phyloP scores from a whole-genome alignment of 53 echinoderm and acorn worm genomes.

The Stichopus horrens region DNA sequence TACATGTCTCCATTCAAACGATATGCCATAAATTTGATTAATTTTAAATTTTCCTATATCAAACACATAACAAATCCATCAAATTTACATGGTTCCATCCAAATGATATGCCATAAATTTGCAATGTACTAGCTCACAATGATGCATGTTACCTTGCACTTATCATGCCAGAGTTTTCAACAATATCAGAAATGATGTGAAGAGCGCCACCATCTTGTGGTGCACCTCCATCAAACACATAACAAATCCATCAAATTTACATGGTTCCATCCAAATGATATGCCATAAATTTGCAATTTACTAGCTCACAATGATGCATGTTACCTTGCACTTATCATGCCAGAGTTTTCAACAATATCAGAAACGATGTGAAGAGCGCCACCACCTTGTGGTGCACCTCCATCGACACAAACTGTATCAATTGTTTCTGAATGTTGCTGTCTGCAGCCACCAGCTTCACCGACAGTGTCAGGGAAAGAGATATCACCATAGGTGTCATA shows the following conservation, averaged over 20 bases:
- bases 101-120: no score
- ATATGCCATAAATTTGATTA: no score
- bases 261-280: no score
- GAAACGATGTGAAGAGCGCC: conserved; percentile 65
- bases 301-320: background rate
- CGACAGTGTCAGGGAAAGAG: conserved; percentile 53
- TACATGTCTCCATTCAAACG: no score
- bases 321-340: conserved; percentile 76
- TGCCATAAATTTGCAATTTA: no score
- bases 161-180: conserved; percentile 67
- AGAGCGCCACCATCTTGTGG: conserved; percentile 72
- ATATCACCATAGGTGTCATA: conserved; percentile 37
- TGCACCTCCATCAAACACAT: conserved; percentile 58
- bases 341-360: conserved; percentile 53
- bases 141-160: conserved; percentile 62
- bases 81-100: no score
- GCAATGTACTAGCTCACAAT: background rate
- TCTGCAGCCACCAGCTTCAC: conserved; percentile 71
- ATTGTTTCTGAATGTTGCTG: background rate
- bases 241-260: no score
- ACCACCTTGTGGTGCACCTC: conserved; percentile 69
- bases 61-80: no score
- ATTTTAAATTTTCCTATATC: no score
- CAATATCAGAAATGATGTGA: conserved; percentile 48
- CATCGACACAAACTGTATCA: conserved; percentile 40